These are phyloP conservation scores for Mus caroli DNA, from an alignment of 2,797 vertebrate species.

Conservation along the genomic window DNA sequence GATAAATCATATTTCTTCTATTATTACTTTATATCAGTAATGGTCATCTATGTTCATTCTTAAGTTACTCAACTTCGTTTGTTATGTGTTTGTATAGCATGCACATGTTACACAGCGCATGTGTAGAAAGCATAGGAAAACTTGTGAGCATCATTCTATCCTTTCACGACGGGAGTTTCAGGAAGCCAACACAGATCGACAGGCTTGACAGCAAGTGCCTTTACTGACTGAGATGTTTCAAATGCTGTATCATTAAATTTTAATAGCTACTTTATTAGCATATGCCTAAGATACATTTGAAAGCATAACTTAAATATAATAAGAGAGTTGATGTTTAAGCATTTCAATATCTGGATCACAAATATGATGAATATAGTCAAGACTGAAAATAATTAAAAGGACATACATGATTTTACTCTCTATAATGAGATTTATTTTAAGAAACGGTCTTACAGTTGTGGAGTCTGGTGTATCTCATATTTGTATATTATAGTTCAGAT, in stretches of 20 bases:
- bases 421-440: constrained; percentile 9
- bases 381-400: constrained; percentile 31
- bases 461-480: background rate
- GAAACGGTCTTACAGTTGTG: background rate
- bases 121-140: background rate
- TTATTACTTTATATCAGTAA: constrained; percentile 29
- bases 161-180: background rate
- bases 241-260: background rate
- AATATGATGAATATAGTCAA: background rate
- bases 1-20: constrained; percentile 41
- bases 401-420: background rate
- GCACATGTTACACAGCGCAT: background rate
- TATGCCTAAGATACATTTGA: constrained; percentile 18
- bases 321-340: constrained; percentile 22
- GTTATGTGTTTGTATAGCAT: background rate
- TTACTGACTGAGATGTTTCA: background rate
- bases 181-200: background rate
- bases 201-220: background rate
- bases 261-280: constrained; percentile 29
- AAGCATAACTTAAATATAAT: background rate
- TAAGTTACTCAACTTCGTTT: background rate
- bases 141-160: background rate
- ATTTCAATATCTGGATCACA: constrained; percentile 56
- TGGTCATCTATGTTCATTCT: background rate
- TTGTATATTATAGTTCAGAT: background rate